Evolutionary conservation across 2,888 invertebrate species (phyloP).

Genomic region (Craniophora ligustri): DNA sequence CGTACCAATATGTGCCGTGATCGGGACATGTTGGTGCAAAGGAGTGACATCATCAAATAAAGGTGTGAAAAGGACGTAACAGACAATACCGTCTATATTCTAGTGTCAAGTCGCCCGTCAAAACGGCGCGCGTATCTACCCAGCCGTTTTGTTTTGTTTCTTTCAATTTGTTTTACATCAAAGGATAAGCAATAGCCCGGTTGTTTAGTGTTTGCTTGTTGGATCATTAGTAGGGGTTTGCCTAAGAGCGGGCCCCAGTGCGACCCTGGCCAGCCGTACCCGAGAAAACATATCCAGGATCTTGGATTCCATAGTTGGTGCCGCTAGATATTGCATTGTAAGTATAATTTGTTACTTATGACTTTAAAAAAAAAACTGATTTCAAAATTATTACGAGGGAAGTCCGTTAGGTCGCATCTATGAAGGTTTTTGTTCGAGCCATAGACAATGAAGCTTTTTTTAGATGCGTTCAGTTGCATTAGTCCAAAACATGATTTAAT

Average conservation of each 20-base stretch:
- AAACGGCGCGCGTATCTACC: constrained; percentile 80
- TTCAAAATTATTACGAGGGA: constrained; percentile 31
- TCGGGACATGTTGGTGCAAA: constrained; percentile 90
- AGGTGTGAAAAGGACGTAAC: constrained; percentile 51
- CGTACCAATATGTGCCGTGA: constrained; percentile 91
- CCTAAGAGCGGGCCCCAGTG: constrained; percentile 71
- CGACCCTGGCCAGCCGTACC: constrained; percentile 85
- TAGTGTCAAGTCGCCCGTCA: constrained; percentile 76
- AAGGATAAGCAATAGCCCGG: constrained; percentile 84
- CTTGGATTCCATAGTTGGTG: constrained; percentile 86
- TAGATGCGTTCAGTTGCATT: constrained; percentile 64
- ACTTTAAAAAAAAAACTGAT: constrained; percentile 9
- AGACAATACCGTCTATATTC: constrained; percentile 61
- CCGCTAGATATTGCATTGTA: constrained; percentile 87
- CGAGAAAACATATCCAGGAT: constrained; percentile 85
- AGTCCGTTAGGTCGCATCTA: constrained; percentile 45
- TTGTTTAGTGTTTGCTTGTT: constrained; percentile 73
- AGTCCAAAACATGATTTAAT: constrained; percentile 81
- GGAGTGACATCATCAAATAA: constrained; percentile 84
- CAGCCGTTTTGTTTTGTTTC: constrained; percentile 85
- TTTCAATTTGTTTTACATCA: constrained; percentile 86
- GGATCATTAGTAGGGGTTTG: constrained; percentile 71
- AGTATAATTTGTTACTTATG: constrained; percentile 63
- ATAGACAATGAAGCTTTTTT: constrained; percentile 53
- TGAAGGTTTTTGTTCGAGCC: constrained; percentile 42